Evolutionary conservation across 1,140 invertebrate genomes (phyloP), one percentile per base, ranked within the genome.

Genomic region (Papilio machaon): DNA sequence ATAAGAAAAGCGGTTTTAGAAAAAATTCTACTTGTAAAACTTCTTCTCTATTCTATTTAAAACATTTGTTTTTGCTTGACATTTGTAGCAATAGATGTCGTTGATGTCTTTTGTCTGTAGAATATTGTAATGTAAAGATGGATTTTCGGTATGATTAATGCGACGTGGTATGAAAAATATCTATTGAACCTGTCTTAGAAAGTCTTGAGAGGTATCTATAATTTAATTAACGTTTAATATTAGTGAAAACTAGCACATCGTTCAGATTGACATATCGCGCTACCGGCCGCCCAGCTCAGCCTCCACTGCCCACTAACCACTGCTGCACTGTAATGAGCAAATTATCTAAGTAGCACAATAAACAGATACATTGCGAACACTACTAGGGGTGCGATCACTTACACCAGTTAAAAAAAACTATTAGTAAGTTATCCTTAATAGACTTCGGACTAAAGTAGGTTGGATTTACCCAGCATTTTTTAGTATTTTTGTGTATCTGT

Each of bases 341-440:
- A 84, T 86, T 88, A 88, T 87, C 85, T 87, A 82, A 87, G 81
- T 87, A 83, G 84, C 78, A 82, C 82, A 78, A 83, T 81, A 67
- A 81, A 83, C 74, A 80, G 79, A 67, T 85, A 73, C 76, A 82
- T 80, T 81, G 79, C 15, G 58, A 54, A 78, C 30, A 52, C 23
- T 47, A 49, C 46, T 17, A 52, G 74, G 19, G 74, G 19, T 52
- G 43, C 43, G 74, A 30, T 49, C 23, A 52, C 64, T 35, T 35
- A 35, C 13, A 67, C 15, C 58, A 30, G 2, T 43, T 43, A 43
- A 43, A 43, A 43, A 43, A 43, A 43, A 30, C 23, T 43, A 43
- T 43, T 43, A 43, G 38, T 4, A 43, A 43, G 7, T 43, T 43
- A 43, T 38, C 38, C 38, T 38, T 38, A 2, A 38, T 38, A 38